phyloP scores from a whole-genome alignment of 1,140 invertebrate genomes.

The Cherax quadricarinatus region DNA sequence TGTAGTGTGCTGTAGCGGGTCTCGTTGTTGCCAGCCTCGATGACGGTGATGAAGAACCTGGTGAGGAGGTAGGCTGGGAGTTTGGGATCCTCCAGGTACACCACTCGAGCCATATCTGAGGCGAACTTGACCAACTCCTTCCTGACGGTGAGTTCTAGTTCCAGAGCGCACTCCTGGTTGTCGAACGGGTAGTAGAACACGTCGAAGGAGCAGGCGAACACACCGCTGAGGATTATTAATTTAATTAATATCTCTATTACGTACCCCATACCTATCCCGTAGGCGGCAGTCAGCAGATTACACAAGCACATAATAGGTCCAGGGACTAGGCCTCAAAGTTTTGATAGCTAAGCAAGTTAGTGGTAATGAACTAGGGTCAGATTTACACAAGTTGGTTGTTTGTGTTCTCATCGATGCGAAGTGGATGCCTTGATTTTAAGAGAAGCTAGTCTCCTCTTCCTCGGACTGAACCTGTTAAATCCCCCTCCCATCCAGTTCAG shows the following conservation, averaged over 20 bases:
- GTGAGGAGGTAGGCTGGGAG: constrained; percentile 54
- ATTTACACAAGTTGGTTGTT: too few relatives aligned
- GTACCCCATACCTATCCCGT: too few relatives aligned
- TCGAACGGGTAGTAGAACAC: constrained; percentile 71
- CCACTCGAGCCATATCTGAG: background rate
- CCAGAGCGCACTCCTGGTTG: constrained; percentile 57
- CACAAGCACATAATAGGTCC: too few relatives aligned
- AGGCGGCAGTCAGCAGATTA: too few relatives aligned
- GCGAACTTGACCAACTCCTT: constrained; percentile 35
- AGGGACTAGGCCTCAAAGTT: too few relatives aligned
- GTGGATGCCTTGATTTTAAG: too few relatives aligned
- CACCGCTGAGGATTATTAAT: constrained; percentile 24
- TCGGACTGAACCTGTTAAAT: too few relatives aligned
- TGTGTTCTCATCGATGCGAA: too few relatives aligned
- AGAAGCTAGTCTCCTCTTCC: too few relatives aligned
- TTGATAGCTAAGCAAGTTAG: background rate
- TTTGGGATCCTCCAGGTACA: constrained; percentile 55
- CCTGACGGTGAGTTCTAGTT: constrained; percentile 49
- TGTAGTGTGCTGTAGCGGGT: constrained; percentile 27
- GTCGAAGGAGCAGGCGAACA: constrained; percentile 70
- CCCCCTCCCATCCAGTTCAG: too few relatives aligned
- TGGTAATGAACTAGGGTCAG: background rate
- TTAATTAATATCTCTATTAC: background rate
- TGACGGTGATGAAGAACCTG: constrained; percentile 33
- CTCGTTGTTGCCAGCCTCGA: constrained; percentile 39